Evolutionary conservation across 2,113 vertebrate species (phyloP), one percentile per base, ranked within the genome.

Genomic region (Rhea americana): DNA sequence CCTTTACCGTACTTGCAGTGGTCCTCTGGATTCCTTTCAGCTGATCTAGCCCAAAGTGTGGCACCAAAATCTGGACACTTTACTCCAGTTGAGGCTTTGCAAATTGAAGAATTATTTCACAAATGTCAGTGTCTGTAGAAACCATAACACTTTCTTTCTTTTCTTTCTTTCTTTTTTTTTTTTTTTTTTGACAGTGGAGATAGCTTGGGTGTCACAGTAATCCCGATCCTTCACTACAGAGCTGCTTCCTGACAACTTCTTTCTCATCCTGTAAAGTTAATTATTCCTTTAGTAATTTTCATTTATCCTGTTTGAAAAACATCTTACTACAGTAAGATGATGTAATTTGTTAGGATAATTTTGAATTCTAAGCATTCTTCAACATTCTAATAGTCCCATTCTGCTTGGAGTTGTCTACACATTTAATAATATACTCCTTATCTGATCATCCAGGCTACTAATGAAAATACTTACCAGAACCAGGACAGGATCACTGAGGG

Each of bases 321-420:
- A 65, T 72, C 3, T 1, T 68, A 5, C 93, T 84, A 59, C 83
- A 37, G 14, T 59, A 19, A 71, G 75, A 53, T 91, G 73, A 43
- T 86, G 30, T 22, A 47, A 75, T 51, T 89, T 61, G 7, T 86
- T 85, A 51, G 39, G 45, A 39, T 70, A 22, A 56, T 89, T 93
- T 58, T 93, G 50, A 80, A 85, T 92, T 92, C 85, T 75, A 53
- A 51, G 19, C 32, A 35, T 89, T 92, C 51, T 90, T 71, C 78
- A 87, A 76, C 77, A 62, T 41, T 66, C 35, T 87, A 77, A 73
- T 22, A 90, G 35, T 65, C 22, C 51, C 30, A 35, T 72, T 93
- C 58, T 61, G 20, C 43, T 68, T 93, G 74, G 51, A 86, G 58
- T 85, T 95, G 37, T 51, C 53, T 25, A 73, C 58, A 58, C 32